A percentile compares a stretch with the other conserved stretches of the same genome.
phyloP scores from a whole-genome alignment of 2,888 invertebrate species.

The Sphecodes monilicornis region DNA sequence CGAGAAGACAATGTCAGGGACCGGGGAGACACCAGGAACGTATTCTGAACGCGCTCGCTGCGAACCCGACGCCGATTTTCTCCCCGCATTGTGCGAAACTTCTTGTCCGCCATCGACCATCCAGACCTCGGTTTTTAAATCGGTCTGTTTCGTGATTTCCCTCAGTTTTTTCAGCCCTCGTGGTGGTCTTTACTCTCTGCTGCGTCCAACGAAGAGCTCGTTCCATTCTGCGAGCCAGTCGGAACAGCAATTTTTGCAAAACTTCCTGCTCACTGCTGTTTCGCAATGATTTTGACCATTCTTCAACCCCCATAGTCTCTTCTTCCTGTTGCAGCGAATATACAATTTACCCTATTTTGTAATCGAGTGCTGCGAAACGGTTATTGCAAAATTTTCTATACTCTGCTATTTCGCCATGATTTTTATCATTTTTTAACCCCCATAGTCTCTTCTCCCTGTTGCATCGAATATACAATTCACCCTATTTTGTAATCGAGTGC shows the following conservation, averaged over 20 bases:
- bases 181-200: background rate
- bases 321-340: too few species aligned
- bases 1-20: slow-evolving; percentile 51
- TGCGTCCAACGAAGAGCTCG: background rate
- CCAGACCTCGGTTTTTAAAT: background rate
- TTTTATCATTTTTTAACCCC: background rate
- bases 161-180: background rate
- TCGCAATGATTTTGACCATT: background rate
- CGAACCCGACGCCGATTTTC: background rate
- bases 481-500: background rate
- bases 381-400: background rate
- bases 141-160: background rate
- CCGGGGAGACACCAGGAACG: background rate
- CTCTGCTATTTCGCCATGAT: background rate
- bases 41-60: background rate
- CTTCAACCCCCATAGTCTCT: background rate
- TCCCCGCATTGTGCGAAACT: background rate
- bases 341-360: too few species aligned
- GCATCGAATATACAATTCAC: background rate
- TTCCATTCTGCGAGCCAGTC: background rate
- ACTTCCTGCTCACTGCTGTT: background rate
- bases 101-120: background rate
- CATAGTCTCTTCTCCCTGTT: background rate
- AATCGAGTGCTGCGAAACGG: too few species aligned
- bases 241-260: background rate